These are phyloP conservation scores for Diadophis punctatus DNA, from an alignment of 2,113 vertebrate genomes.

Conservation along the genomic window DNA sequence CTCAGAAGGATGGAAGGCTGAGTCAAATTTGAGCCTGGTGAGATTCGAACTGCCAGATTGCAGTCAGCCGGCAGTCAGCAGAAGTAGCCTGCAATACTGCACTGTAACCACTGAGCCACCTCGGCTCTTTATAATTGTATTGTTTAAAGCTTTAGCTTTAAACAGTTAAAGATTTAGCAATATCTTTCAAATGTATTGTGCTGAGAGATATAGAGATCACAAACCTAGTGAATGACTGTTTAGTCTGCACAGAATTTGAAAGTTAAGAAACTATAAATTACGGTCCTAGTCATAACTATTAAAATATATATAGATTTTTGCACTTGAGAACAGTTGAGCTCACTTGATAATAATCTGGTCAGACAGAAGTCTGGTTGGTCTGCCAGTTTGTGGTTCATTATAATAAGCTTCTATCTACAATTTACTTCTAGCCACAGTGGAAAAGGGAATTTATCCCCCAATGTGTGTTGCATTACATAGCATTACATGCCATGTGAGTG, in stretches of 20 bases:
- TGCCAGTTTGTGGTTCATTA: constrained; percentile 65
- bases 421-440: constrained; percentile 52
- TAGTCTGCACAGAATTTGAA: neutral
- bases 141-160: too few species aligned
- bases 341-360: constrained; percentile 48
- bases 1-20: too few species aligned
- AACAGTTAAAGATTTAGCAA: too few species aligned
- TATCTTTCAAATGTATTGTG: neutral
- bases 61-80: too few species aligned
- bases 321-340: constrained; percentile 38
- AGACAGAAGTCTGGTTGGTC: constrained; percentile 49
- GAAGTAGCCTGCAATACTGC: too few species aligned
- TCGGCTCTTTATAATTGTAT: too few species aligned
- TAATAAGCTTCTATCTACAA: constrained; percentile 55
- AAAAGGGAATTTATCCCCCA: constrained; percentile 47
- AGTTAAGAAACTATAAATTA: constrained; percentile 38
- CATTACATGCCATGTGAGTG: constrained; percentile 42
- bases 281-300: constrained; percentile 17
- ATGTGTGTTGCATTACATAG: constrained; percentile 50
- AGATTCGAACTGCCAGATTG: too few species aligned
- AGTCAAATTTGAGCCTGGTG: too few species aligned
- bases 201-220: neutral
- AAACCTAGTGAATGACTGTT: neutral
- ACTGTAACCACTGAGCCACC: too few species aligned
- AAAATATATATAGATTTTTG: neutral